Conservation (phyloP, 2,113 vertebrate genomes). For the Symphodus melops region DNA sequence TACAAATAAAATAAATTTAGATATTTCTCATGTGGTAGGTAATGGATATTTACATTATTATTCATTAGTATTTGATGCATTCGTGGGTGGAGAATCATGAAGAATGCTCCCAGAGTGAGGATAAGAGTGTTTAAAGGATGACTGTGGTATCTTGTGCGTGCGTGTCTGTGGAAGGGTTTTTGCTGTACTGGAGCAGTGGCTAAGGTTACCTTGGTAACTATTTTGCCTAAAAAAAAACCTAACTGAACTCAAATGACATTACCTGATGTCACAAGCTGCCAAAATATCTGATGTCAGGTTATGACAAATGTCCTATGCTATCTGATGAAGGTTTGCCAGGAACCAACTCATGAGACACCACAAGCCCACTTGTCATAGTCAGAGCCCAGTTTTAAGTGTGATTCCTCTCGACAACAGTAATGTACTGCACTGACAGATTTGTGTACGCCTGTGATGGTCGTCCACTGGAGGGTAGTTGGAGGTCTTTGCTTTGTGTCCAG, state of each 20-base stretch:
- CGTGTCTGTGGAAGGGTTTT: constrained; percentile 68
- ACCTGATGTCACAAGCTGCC: constrained; percentile 78
- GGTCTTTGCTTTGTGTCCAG: constrained; percentile 51
- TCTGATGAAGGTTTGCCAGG: constrained; percentile 59
- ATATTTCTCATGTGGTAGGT: constrained; percentile 79
- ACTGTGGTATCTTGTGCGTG: constrained; percentile 70
- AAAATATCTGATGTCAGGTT: constrained; percentile 69
- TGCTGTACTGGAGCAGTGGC: constrained; percentile 69
- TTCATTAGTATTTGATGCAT: constrained; percentile 77
- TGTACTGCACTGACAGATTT: constrained; percentile 69
- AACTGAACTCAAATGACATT: constrained; percentile 65
- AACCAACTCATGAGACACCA: constrained; percentile 67
- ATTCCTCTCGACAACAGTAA: constrained; percentile 70
- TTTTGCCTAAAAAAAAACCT: constrained; percentile 48
- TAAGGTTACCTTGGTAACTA: constrained; percentile 64
- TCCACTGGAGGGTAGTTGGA: constrained; percentile 49
- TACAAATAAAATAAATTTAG: constrained; percentile 83
- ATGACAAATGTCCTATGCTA: constrained; percentile 69
- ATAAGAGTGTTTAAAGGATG: constrained; percentile 74
- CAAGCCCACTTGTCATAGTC: constrained; percentile 70
- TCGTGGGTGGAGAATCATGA: constrained; percentile 66
- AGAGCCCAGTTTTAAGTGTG: constrained; percentile 59
- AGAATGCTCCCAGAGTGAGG: constrained; percentile 74
- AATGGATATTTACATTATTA: constrained; percentile 82
- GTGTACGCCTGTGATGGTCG: constrained; percentile 61